Base-by-base conservation (phyloP, 2,797 vertebrate genomes). In the Chelmon rostratus region DNA sequence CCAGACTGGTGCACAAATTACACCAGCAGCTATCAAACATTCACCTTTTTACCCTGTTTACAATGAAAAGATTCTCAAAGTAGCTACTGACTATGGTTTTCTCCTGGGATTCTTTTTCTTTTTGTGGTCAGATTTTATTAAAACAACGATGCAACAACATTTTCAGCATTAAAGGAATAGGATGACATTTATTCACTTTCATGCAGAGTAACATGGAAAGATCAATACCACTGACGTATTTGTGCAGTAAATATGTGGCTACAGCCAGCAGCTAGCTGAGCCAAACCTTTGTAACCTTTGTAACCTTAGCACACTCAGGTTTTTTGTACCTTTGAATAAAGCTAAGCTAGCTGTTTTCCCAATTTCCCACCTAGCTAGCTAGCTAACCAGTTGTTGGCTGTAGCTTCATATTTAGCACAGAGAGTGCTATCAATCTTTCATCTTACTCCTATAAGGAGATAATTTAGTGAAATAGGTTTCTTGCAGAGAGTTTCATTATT, bases 1-100 rank as follows among this genome's bases (percentile, higher is more conserved):
- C 49, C 35, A 78, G 10, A 49, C 52, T 59, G 28, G 35, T 89
- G 63, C 62, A 72, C 50, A 13, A 77, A 15, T 76, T 69, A 18
- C 19, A 67, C 35, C 15, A 53, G 57, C 23, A 73, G 19, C 58
- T 72, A 73, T 23, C 52, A 49, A 72, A 65, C 44, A 61, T 68
- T 23, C 21, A 35, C 59, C 25, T 62, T 56, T 71, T 80, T 18
- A 68, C 46, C 31, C 28, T 58, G 11, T 75, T 65, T 35, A 76
- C 25, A 33, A 44, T 31, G 25, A 46, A 80, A 69, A 37, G 4
- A 47, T 11, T 54, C 3, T 62, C 1, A 40, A 23, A 62, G 13
- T 38, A 33, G 3, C 5, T 19, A 35, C 9, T 35, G 2, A 25
- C 6, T 42, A 49, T 49, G 2, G 44, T 69, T 76, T 47, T 15